Conservation (phyloP, 2,113 vertebrate species). For the Leptobrachium ailaonicum region DNA sequence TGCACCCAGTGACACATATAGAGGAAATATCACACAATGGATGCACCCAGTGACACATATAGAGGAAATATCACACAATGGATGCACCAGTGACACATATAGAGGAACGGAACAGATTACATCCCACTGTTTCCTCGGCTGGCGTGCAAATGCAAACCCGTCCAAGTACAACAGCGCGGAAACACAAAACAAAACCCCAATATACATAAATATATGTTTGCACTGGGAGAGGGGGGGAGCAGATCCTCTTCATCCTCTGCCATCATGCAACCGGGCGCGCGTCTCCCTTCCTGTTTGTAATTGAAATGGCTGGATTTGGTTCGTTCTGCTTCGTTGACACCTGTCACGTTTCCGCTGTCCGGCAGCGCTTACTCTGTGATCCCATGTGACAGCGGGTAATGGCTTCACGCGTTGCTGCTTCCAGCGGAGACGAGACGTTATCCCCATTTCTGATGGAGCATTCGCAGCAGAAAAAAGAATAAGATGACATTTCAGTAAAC, state of each 20-base stretch:
- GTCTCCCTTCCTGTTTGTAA: not conserved
- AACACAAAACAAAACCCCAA: not conserved
- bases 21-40: too few relatives aligned
- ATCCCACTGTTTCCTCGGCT: constrained; percentile 18
- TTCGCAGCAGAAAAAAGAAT: not conserved
- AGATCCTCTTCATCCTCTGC: not conserved
- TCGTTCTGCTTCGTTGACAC: constrained; percentile 32
- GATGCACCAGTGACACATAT: too few relatives aligned
- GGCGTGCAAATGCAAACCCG: not conserved
- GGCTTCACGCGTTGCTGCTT: constrained; percentile 21
- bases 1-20: too few relatives aligned
- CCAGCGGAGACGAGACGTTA: not conserved
- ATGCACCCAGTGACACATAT: too few relatives aligned
- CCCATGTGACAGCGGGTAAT: constrained; percentile 40
- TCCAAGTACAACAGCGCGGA: not conserved
- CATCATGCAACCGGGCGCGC: too few relatives aligned
- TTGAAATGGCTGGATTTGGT: not conserved
- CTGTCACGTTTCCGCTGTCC: constrained; percentile 15
- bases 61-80: too few relatives aligned
- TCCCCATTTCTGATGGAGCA: constrained; percentile 3
- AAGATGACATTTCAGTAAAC: constrained; percentile 35
- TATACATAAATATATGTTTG: not conserved
- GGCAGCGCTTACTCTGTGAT: constrained; percentile 8
- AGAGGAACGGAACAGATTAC: constrained; percentile 10
- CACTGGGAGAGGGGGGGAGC: not conserved